These are phyloP conservation scores for Cephus runcator DNA, from an alignment of 2,888 invertebrate species.

Conservation along the genomic window DNA sequence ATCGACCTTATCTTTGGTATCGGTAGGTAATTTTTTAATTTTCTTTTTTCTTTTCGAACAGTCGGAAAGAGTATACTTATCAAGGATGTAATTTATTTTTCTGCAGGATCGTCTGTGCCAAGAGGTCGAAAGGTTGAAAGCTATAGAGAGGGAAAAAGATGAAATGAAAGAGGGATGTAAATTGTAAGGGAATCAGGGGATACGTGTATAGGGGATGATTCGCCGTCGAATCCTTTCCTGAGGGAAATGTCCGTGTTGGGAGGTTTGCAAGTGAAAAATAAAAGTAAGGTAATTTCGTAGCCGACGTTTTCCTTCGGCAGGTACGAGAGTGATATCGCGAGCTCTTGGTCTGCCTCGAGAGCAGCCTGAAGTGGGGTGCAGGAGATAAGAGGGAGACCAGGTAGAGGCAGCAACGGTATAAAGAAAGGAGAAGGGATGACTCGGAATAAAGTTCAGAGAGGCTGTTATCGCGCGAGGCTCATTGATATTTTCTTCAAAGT, in stretches of 20 bases:
- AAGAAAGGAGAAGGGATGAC: background rate
- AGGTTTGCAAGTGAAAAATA: background rate
- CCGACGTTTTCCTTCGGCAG: background rate
- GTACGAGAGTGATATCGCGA: background rate
- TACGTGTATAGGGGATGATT: background rate
- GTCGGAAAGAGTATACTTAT: background rate
- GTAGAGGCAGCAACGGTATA: background rate
- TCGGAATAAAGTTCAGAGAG: background rate
- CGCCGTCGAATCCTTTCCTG: background rate
- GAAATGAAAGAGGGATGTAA: background rate
- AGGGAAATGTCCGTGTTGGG: background rate
- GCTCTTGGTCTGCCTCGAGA: background rate
- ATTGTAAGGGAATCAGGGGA: background rate
- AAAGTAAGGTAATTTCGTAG: background rate
- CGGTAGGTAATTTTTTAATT: background rate
- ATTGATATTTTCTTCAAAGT: constrained; percentile 4
- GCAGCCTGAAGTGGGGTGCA: background rate
- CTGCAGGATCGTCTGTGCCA: background rate
- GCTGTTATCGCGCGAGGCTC: background rate
- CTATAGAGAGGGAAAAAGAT: background rate
- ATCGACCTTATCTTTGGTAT: background rate
- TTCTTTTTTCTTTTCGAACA: background rate
- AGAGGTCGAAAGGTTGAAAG: background rate
- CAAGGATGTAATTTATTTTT: background rate
- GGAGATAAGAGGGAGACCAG: background rate